phyloP scores from a whole-genome alignment of 2,113 vertebrate genomes.

The Podarcis cretensis region DNA sequence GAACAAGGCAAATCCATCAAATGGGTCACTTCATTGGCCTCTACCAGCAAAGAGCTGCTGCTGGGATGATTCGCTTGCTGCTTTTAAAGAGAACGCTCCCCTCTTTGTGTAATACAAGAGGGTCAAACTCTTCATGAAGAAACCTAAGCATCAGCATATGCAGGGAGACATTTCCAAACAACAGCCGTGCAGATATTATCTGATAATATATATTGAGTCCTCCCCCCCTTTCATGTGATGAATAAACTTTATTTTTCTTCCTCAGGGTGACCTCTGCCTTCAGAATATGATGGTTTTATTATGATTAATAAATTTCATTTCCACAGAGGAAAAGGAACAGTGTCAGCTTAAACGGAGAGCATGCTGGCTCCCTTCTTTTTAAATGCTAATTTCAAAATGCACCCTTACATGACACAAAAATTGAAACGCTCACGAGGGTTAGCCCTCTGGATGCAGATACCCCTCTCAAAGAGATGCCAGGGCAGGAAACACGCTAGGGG shows the following conservation, averaged over 20 bases:
- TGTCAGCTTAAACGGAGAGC: conserved; percentile 80
- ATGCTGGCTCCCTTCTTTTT: conserved; percentile 76
- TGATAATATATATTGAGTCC: conserved; percentile 29
- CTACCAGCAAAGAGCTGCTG: background rate
- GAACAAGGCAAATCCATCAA: background rate
- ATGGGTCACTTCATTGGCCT: too few relatives aligned
- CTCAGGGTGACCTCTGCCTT: conserved; percentile 80
- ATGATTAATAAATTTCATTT: conserved; percentile 86
- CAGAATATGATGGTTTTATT: conserved; percentile 80
- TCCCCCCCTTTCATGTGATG: conserved; percentile 67
- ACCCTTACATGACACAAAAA: conserved; percentile 73
- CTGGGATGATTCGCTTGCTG: background rate
- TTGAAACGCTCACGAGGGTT: conserved; percentile 77
- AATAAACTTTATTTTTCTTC: conserved; percentile 57
- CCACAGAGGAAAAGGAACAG: conserved; percentile 79
- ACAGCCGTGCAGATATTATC: conserved; percentile 47
- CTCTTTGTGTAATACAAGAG: background rate
- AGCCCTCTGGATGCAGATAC: conserved; percentile 63
- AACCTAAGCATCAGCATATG: conserved; percentile 32
- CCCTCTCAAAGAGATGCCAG: conserved; percentile 32
- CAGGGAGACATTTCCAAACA: conserved; percentile 45
- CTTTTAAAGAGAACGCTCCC: background rate
- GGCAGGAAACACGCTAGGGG: conserved; percentile 8
- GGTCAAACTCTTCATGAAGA: conserved; percentile 38
- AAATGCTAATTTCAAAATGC: conserved; percentile 82